Conservation (phyloP, 2,888 invertebrate species). For the Acleris cristana region DNA sequence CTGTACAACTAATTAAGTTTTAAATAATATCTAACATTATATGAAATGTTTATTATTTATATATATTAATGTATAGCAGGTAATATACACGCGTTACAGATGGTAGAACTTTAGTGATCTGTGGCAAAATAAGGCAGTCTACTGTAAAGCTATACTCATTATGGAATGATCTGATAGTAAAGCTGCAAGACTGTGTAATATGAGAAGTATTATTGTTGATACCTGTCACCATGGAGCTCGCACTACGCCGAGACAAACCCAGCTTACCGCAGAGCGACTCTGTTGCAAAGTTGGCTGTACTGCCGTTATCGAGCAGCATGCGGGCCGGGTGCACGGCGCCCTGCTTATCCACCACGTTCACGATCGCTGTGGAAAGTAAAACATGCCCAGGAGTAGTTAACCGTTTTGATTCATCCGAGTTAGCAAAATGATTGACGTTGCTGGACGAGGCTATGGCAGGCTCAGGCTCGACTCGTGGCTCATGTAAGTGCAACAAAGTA, state of each 20-base stretch:
- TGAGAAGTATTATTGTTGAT: conserved; percentile 40
- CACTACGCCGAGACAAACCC: conserved; percentile 34
- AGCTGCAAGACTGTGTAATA: conserved; percentile 35
- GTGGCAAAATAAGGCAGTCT: conserved; percentile 32
- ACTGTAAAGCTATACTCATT: conserved; percentile 31
- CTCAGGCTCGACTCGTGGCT: neutral
- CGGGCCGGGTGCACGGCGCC: conserved; percentile 25
- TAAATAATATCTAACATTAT: too few species aligned
- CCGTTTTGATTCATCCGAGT: neutral
- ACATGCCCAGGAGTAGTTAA: conserved; percentile 26
- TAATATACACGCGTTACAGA: too few species aligned
- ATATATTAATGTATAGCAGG: too few species aligned
- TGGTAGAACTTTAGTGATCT: conserved; percentile 35
- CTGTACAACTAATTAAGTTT: too few species aligned
- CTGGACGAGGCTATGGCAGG: neutral
- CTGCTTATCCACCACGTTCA: conserved; percentile 35
- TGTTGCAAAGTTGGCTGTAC: conserved; percentile 41
- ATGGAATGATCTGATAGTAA: conserved; percentile 26
- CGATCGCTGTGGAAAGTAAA: conserved; percentile 44
- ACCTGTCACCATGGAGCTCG: conserved; percentile 42
- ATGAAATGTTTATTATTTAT: too few species aligned
- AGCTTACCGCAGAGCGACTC: conserved; percentile 38
- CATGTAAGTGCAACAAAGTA: conserved; percentile 39
- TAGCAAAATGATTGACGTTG: neutral
- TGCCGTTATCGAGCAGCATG: conserved; percentile 35